A percentile compares a stretch with the other conserved stretches of the same genome.
These are phyloP conservation scores for Chaenocephalus aceratus DNA, from an alignment of 2,113 vertebrate species.

Conservation along the genomic window DNA sequence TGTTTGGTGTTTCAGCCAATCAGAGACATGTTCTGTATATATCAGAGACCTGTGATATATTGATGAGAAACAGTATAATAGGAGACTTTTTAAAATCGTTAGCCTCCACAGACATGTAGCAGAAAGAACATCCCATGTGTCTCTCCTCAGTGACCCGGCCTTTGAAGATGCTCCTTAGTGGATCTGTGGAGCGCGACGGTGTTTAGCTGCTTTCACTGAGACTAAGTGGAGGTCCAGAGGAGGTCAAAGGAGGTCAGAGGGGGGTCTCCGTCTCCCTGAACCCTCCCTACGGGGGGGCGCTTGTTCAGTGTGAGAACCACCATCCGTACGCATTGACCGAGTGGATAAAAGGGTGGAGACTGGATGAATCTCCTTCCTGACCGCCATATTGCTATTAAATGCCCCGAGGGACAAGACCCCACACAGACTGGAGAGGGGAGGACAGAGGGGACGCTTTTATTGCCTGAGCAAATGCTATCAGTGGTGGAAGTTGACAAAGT, in stretches of 20 bases:
- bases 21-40: no score
- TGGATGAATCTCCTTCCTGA: constrained; percentile 25
- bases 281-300: constrained; percentile 14
- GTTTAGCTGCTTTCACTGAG: constrained; percentile 15
- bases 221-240: constrained; percentile 27
- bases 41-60: no score
- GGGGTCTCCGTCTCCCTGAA: constrained; percentile 5
- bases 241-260: constrained; percentile 51
- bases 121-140: neutral
- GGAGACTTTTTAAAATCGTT: no score
- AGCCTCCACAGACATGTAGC: neutral
- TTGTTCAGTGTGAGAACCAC: constrained; percentile 42
- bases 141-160: no score
- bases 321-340: constrained; percentile 12
- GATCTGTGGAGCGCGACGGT: constrained; percentile 1
- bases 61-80: no score
- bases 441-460: constrained; percentile 11
- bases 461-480: neutral
- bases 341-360: constrained; percentile 24
- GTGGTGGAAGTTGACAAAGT: neutral
- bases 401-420: constrained; percentile 4
- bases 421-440: constrained; percentile 3
- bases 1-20: no score
- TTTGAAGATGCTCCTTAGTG: neutral
- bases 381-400: constrained; percentile 48